These are phyloP conservation scores for Euplexia lucipara DNA, from an alignment of 2,888 invertebrate genomes.

Conservation along the genomic window DNA sequence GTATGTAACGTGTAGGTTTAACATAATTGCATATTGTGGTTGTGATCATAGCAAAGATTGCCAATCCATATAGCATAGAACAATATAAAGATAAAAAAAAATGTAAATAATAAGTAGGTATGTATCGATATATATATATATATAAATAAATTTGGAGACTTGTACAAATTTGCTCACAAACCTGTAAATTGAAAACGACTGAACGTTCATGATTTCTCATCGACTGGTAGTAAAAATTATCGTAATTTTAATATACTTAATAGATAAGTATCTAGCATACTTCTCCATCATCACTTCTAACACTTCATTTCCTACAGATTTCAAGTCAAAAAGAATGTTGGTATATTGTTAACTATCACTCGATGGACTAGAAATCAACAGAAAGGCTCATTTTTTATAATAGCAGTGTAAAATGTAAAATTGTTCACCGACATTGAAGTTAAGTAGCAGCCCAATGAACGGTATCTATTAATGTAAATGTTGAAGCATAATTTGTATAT, in stretches of 20 bases:
- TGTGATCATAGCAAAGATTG: slow-evolving; percentile 89
- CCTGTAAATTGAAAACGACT: slow-evolving; percentile 89
- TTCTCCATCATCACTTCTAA: slow-evolving; percentile 30
- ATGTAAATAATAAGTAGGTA: slow-evolving; percentile 85
- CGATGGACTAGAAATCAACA: slow-evolving; percentile 71
- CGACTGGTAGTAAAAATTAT: slow-evolving; percentile 86
- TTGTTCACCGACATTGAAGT: slow-evolving; percentile 76
- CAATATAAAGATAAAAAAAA: slow-evolving; percentile 69
- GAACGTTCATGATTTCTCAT: slow-evolving; percentile 87
- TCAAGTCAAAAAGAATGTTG: slow-evolving; percentile 51
- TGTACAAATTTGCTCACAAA: slow-evolving; percentile 90
- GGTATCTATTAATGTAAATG: slow-evolving; percentile 88
- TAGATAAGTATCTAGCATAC: slow-evolving; percentile 58
- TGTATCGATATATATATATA: slow-evolving; percentile 84
- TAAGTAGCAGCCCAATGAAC: slow-evolving; percentile 80
- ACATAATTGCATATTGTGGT: slow-evolving; percentile 88
- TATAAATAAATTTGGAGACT: slow-evolving; percentile 88
- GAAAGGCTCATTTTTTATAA: slow-evolving; percentile 83
- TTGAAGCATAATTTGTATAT: slow-evolving; percentile 90
- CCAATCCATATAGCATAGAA: slow-evolving; percentile 86
- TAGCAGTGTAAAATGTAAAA: slow-evolving; percentile 80
- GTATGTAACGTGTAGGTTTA: slow-evolving; percentile 67
- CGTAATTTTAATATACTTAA: slow-evolving; percentile 63
- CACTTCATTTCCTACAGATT: slow-evolving; percentile 33
- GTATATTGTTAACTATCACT: slow-evolving; percentile 70